phyloP scores from a whole-genome alignment of 2,113 vertebrate genomes.

The Mellivora capensis region DNA sequence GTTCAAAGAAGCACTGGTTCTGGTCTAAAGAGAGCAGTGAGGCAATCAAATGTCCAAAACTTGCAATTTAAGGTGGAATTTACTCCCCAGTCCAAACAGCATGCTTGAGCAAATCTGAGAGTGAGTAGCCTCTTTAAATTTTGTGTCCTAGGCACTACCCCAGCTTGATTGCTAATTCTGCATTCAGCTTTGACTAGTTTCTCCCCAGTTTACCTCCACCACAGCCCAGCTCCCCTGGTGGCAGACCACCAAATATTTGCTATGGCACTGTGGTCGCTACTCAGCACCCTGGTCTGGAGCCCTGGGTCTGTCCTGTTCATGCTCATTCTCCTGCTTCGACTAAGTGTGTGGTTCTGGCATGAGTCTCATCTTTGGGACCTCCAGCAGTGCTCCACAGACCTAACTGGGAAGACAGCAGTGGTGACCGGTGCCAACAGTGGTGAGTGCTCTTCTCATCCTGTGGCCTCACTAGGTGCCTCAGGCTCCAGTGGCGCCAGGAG shows the following conservation, averaged over 20 bases:
- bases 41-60: not conserved
- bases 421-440: constrained; percentile 92
- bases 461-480: rapidly evolving
- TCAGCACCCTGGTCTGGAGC: not conserved
- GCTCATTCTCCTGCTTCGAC: not conserved
- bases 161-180: not conserved
- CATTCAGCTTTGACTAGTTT: not conserved
- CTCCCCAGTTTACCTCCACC: rapidly evolving
- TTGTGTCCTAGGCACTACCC: not conserved
- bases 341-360: not conserved
- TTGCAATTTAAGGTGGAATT: not conserved
- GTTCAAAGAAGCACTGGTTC: not conserved
- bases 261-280: constrained; percentile 42
- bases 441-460: constrained; percentile 61
- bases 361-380: constrained; percentile 81
- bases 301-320: not conserved
- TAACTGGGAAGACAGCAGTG: constrained; percentile 87
- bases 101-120: not conserved
- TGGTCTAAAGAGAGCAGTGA: not conserved
- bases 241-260: not conserved
- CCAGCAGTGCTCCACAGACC: constrained; percentile 73
- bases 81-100: not conserved
- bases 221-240: not conserved
- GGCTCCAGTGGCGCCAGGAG: not conserved
- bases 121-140: not conserved